These are phyloP conservation scores for Uloborus diversus DNA, from an alignment of 1,140 invertebrate genomes.

Conservation along the genomic window DNA sequence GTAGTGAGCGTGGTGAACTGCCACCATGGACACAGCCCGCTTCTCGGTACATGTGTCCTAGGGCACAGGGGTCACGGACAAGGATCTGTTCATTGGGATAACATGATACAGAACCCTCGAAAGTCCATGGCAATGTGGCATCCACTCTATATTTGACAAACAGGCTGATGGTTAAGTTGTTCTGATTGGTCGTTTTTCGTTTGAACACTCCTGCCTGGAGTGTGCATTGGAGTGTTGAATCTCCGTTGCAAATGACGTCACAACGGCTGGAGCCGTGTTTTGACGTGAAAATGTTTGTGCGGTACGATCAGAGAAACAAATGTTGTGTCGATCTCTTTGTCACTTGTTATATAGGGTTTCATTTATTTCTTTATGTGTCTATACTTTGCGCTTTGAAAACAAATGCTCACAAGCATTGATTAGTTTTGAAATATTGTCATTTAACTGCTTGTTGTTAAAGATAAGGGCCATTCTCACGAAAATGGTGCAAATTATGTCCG, in stretches of 20 bases:
- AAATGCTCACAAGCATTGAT: too few species aligned
- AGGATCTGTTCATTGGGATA: slow-evolving; percentile 78
- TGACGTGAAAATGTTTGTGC: slow-evolving; percentile 1
- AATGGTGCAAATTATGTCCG: too few species aligned
- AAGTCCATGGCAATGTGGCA: slow-evolving; percentile 87
- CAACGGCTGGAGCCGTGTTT: not conserved
- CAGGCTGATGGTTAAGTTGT: not conserved
- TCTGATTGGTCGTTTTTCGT: not conserved
- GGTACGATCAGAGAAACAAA: not conserved
- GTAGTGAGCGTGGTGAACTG: slow-evolving; percentile 90
- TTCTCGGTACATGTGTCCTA: slow-evolving; percentile 77
- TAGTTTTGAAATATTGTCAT: too few species aligned
- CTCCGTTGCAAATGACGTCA: not conserved
- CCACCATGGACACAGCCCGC: slow-evolving; percentile 79
- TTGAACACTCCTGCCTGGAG: not conserved
- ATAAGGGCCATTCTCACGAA: too few species aligned
- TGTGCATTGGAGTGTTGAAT: not conserved
- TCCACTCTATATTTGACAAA: slow-evolving; percentile 68
- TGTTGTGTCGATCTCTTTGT: too few species aligned
- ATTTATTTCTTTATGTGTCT: too few species aligned
- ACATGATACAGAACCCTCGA: slow-evolving; percentile 81
- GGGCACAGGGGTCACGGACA: slow-evolving; percentile 72
- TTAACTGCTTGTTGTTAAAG: too few species aligned
- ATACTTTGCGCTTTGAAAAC: too few species aligned
- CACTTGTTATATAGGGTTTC: too few species aligned